Base-by-base conservation (phyloP, 2,888 invertebrate species). In the Ellobium chinense region DNA sequence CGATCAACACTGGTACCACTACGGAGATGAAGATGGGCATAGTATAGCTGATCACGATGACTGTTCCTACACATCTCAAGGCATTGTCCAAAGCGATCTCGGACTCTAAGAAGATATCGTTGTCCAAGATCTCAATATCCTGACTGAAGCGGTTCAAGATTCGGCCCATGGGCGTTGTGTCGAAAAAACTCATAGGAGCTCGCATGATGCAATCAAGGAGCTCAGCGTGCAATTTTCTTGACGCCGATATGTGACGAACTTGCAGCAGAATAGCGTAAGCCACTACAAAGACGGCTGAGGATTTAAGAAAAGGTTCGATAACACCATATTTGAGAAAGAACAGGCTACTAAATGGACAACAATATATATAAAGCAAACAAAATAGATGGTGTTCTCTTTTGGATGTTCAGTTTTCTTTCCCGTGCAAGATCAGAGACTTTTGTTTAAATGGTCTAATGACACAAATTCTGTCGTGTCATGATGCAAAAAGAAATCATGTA, bases 11-110 rank as follows among this genome's bases (percentile, higher is more conserved):
- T 0, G 90, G 90, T 3, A 89, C 69, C 7, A 88, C 81, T 31
- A 89, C 82, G 1, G 82, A 81, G 24, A 89, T 82, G 81, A 91
- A 90, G 12, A 86, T 84, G 0, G 90, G 90, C 18, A 89, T 90
- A 65, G 88, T 89, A 84, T 88, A 90, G 9, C 85, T 82, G 54
- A 91, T 89, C 7, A 90, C 82, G 29, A 89, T 76, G 24, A 90
- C 65, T 1, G 88, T 87, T n/a, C 85, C 82, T 5, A 89, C 14
- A 3, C 88, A 87, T 18, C 80, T 62, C 24, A 87, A 83, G 1
- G 85, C 34, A 29, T 86, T 84, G 63, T 87, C 81, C 60, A 81
- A 12, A 12, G 58, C 12, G n/a, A 73, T 75, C 27, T 78, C 78
- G 14, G 74, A 18, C 27, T 78, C 68, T 1, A 78, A 18, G 54